Conservation (phyloP, 1,140 invertebrate species). For the Venustaconcha ellipsiformis region DNA sequence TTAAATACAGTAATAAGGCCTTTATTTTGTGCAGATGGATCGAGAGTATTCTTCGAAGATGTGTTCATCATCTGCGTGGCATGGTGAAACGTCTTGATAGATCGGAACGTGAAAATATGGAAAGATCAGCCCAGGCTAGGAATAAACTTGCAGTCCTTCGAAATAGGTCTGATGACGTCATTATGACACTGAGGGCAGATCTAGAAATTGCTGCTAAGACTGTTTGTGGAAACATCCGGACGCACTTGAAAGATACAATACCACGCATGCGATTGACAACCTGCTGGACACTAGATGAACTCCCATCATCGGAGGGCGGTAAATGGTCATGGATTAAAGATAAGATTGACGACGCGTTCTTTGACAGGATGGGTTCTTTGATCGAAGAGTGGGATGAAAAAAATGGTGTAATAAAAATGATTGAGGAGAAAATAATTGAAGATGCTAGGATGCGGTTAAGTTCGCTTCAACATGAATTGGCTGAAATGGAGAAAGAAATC, state of each 20-base stretch:
- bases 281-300: conserved; percentile 3
- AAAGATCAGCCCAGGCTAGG: conserved; percentile 16
- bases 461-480: conserved; percentile 17
- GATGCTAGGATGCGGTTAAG: conserved; percentile 13
- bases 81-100: conserved; percentile 32
- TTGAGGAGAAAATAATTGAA: conserved; percentile 15
- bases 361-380: conserved; percentile 9
- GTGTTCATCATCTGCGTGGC: conserved; percentile 28
- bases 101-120: conserved; percentile 34
- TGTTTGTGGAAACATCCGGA: conserved; percentile 5
- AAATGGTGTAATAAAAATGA: neutral
- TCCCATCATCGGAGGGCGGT: conserved; percentile 1
- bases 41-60: conserved; percentile 36
- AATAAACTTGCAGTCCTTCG: conserved; percentile 37
- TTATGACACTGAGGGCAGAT: conserved; percentile 16
- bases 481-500: conserved; percentile 6
- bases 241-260: conserved; percentile 3
- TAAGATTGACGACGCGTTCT: conserved; percentile 11
- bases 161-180: conserved; percentile 25
- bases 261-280: conserved; percentile 9
- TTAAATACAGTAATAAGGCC: too few species aligned
- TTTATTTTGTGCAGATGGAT: conserved; percentile 43
- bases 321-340: conserved; percentile 22
- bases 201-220: conserved; percentile 14
- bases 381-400: conserved; percentile 28